These are phyloP conservation scores for Maniola jurtina DNA, from an alignment of 1,140 invertebrate genomes.

Conservation along the genomic window DNA sequence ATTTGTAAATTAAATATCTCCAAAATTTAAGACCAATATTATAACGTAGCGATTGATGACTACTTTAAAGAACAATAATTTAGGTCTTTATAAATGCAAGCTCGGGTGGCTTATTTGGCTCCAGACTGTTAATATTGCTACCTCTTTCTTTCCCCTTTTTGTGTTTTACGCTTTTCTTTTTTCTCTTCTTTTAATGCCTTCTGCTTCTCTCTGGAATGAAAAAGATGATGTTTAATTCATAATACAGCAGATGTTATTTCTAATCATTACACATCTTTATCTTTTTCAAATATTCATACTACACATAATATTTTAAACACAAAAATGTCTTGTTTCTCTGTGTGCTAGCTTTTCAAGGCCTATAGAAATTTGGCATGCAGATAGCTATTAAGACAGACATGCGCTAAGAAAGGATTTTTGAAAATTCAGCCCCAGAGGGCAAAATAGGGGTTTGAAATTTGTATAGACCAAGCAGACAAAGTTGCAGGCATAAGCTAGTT, in stretches of 20 bases:
- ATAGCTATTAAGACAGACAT: no score
- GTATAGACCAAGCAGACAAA: no score
- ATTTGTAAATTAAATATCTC: background rate
- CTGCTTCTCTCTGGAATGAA: conserved; percentile 86
- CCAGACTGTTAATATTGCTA: conserved; percentile 78
- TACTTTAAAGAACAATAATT: background rate
- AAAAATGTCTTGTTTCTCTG: no score
- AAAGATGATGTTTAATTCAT: background rate
- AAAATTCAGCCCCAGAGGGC: no score
- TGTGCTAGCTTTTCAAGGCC: no score
- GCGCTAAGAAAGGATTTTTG: no score
- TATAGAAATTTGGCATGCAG: no score
- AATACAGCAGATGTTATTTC: background rate
- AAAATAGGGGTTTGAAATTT: no score
- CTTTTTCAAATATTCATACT: no score
- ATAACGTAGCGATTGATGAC: background rate
- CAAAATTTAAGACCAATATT: background rate
- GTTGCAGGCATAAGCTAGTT: no score
- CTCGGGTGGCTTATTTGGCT: conserved; percentile 6
- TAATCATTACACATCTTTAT: no score
- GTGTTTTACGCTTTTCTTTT: conserved; percentile 92
- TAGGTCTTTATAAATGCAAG: conserved; percentile 12
- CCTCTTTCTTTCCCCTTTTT: conserved; percentile 90
- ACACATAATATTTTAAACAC: no score
- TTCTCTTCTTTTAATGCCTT: conserved; percentile 91